Percentiles rank a stretch among this genome's conserved stretches.
phyloP scores from a whole-genome alignment of 2,888 invertebrate genomes.

The Drosophila cracens region DNA sequence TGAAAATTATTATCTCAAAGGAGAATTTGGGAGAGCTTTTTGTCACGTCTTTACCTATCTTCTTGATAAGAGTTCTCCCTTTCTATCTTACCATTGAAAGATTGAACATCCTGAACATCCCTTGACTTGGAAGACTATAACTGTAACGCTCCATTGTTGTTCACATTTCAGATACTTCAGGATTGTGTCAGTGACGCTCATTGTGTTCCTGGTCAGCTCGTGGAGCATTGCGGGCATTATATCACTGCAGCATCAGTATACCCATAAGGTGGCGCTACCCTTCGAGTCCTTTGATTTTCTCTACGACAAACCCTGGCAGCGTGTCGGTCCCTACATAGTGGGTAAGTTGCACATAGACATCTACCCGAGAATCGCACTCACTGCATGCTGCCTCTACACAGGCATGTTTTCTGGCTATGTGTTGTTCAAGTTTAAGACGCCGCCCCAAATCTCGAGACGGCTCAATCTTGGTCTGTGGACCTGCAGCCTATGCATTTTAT shows the following conservation, averaged over 20 bases:
- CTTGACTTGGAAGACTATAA: neutral
- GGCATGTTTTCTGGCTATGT: conserved; percentile 91
- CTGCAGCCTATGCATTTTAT: conserved; percentile 87
- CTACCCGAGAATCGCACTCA: neutral
- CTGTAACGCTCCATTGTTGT: neutral
- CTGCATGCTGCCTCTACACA: conserved; percentile 28
- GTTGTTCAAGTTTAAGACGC: conserved; percentile 89
- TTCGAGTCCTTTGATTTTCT: conserved; percentile 93
- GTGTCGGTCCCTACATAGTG: conserved; percentile 92
- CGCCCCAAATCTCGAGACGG: conserved; percentile 87
- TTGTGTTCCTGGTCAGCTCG: conserved; percentile 88
- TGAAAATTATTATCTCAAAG: neutral
- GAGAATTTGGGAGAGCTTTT: neutral
- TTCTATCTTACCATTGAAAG: neutral
- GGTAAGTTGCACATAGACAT: conserved; percentile 86
- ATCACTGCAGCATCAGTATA: conserved; percentile 90
- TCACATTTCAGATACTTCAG: conserved; percentile 87
- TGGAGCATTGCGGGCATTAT: conserved; percentile 91
- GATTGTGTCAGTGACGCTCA: conserved; percentile 87
- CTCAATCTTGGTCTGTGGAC: conserved; percentile 88
- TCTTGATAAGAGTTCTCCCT: neutral
- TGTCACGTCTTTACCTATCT: neutral
- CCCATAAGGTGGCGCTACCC: conserved; percentile 91
- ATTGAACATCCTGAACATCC: no score
- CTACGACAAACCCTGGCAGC: conserved; percentile 94